Evolutionary conservation across 2,113 vertebrate genomes (phyloP), one percentile per base, ranked within the genome.

Genomic region (Lampris megalopsis): DNA sequence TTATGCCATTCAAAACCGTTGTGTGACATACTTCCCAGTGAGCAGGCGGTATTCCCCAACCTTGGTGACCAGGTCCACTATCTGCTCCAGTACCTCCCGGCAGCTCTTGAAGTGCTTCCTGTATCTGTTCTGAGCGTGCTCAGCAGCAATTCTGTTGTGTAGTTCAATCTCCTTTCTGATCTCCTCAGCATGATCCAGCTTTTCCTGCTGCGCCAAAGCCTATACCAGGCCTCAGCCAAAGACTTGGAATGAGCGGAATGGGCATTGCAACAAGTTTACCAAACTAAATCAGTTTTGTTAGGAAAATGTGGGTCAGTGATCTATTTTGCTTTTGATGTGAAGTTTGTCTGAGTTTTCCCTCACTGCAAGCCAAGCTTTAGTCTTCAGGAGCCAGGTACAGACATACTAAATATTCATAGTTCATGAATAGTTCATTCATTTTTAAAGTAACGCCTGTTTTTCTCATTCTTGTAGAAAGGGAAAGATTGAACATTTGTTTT

Each of bases 41-140:
- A 96, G 70, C 6, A 94, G 81, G 43, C 92, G 93, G 87, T 97
- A 98, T 77, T 99, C 96, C 90, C 91, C 96, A 24, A 91, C 78
- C 90, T 96, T 97, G 54, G 95, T 96, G 3, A 93, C 94, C 68
- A 99, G 87, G 88, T 99, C 97, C 76, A 97, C 78, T 0, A 98
- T 95, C 66, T 99, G 96, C 58, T 91, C 73, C 71, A 97, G 59
- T 73, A 98, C 88, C 73, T 92, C 94, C 80, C 83, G 87, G 84
- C 97, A 99, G 36, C 84, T 45, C 13, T 77, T 75, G 74, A 94
- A 95, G 91, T 97, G 96, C 57, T 97, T 97, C 85, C 88, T 75
- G 75, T 93, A 93, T 75, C 77, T 93, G 43, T 73, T 88, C 36
- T 96, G 91, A 42, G 90, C 91, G 73, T 94, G 94, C 88, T 97